Evolutionary conservation across 2,797 vertebrate species (phyloP), one percentile per base, ranked within the genome.

Genomic region (Diplodus sargus): DNA sequence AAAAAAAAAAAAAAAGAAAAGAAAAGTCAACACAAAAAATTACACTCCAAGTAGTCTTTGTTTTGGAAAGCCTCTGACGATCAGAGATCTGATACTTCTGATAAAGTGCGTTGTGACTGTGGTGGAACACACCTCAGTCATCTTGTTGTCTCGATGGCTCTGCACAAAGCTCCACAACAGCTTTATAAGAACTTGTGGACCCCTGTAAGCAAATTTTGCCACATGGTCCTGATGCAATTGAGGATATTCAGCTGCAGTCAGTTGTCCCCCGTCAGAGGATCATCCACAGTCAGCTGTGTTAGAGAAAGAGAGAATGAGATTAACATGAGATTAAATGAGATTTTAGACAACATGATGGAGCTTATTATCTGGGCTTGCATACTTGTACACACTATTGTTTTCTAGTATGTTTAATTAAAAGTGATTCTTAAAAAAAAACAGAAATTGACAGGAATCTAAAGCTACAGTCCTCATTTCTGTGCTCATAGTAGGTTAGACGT

Each of bases 21-120:
- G 4, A 39, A 47, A 64, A 51, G 4, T 60, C 3, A 15, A 49
- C 2, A 42, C 6, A 62, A 66, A 79, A 65, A 74, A 28, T 87
- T 89, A 88, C 25, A 88, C 78, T 89, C 79, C 76, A 70, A 74
- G 85, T 87, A 74, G 85, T 87, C 78, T 90, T 75, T 43, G 82
- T 57, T 70, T 83, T 54, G 59, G 78, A 11, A 76, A 78, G 15
- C 54, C 76, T 87, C 58, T 71, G 79, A 81, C 49, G 47, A 78
- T 49, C 42, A 49, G 71, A 10, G 17, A 85, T 77, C 72, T 59
- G 69, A 78, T 80, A 15, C 53, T 85, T 70, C 20, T 53, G 17
- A 70, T 74, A 16, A 64, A 66, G 65, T 75, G 68, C 0, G 30
- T 64, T 86, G 78, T 69, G 51, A 79, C 18, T 52, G 59, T 5